Evolutionary conservation across 2,888 invertebrate genomes (phyloP).

Genomic region (Aquatica leii): DNA sequence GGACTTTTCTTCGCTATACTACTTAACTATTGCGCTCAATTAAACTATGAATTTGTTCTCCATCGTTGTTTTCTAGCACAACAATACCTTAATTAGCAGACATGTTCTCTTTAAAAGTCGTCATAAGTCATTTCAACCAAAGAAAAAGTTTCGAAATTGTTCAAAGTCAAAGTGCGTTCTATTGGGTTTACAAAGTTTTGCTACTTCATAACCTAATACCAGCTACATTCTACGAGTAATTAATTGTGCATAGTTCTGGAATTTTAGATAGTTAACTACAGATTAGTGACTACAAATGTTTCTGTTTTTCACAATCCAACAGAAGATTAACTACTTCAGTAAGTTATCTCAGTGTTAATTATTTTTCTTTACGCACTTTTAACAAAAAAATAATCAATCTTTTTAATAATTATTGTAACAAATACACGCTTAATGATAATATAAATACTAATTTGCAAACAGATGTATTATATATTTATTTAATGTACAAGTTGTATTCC

Average conservation of each 20-base stretch:
- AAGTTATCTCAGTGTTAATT: no score
- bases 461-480: not conserved
- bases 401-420: not conserved
- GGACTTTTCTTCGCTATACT: conserved; percentile 7
- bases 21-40: conserved; percentile 14
- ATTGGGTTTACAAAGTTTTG: conserved; percentile 4
- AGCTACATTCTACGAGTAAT: no score
- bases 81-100: conserved; percentile 15
- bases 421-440: not conserved
- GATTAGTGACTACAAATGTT: not conserved
- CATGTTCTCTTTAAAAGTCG: no score
- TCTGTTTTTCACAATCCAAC: not conserved
- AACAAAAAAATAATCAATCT: not conserved
- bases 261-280: conserved; percentile 2
- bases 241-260: not conserved
- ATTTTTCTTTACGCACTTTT: not conserved
- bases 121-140: no score
- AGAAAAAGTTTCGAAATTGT: no score
- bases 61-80: conserved; percentile 10
- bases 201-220: not conserved
- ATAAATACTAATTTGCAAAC: not conserved
- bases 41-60: conserved; percentile 11
- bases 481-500: no score
- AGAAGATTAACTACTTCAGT: not conserved
- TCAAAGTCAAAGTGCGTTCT: no score